A percentile compares a stretch with the other conserved stretches of the same genome.
phyloP scores from a whole-genome alignment of 2,797 vertebrate genomes.

The Tragelaphus oryx region DNA sequence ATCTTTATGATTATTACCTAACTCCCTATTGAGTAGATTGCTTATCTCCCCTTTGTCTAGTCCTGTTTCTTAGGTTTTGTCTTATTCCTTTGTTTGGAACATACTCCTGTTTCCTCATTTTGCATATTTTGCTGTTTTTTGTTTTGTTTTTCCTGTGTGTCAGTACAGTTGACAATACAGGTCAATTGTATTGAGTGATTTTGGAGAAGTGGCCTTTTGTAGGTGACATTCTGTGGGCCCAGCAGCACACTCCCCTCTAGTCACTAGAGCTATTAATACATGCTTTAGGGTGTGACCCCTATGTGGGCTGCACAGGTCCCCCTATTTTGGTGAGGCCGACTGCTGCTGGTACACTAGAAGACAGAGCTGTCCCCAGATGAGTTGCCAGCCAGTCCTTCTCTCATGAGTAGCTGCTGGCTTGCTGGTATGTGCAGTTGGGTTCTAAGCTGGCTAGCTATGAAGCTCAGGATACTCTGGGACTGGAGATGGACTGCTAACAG shows the following conservation, averaged over 20 bases:
- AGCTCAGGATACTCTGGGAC: not conserved
- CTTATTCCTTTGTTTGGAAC: not conserved
- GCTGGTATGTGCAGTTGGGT: not conserved
- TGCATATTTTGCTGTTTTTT: not conserved
- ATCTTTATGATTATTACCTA: not conserved
- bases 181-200: not conserved
- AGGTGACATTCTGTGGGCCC: not conserved
- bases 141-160: not conserved
- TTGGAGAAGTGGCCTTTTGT: not conserved
- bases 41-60: not conserved
- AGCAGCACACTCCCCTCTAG: not conserved
- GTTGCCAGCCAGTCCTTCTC: not conserved
- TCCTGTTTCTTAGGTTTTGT: not conserved
- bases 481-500: not conserved
- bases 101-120: not conserved
- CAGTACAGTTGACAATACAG: not conserved
- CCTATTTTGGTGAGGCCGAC: not conserved
- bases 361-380: not conserved
- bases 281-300: not conserved
- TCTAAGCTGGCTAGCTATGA: not conserved
- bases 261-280: not conserved
- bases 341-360: not conserved
- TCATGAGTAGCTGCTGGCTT: not conserved
- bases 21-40: too few species aligned
- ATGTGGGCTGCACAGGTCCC: not conserved